These are phyloP conservation scores for Azemiops feae DNA, from an alignment of 2,113 vertebrate species.

Conservation along the genomic window DNA sequence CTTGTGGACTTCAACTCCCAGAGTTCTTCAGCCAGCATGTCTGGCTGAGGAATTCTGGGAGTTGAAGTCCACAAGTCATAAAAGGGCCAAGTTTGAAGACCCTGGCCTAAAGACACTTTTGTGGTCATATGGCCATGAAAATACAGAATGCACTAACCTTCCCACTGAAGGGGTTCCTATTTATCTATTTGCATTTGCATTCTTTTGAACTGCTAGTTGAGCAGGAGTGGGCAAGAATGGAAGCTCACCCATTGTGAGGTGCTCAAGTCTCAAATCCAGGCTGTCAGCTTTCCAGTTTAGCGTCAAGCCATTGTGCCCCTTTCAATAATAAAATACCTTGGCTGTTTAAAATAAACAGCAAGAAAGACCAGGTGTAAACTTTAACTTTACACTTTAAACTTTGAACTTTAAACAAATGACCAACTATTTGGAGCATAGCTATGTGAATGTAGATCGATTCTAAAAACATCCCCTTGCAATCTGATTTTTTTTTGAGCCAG, in stretches of 20 bases:
- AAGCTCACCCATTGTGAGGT: rapidly evolving
- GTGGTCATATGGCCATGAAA: background rate
- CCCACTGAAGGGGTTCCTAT: background rate
- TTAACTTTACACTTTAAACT: background rate
- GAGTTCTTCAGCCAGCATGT: too few species aligned
- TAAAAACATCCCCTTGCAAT: background rate
- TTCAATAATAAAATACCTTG: background rate
- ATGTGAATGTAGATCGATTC: background rate
- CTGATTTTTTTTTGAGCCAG: background rate
- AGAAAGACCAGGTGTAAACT: background rate
- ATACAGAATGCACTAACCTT: background rate
- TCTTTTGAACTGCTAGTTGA: background rate
- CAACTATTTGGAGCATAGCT: background rate
- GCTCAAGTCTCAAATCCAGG: background rate
- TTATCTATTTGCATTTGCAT: background rate
- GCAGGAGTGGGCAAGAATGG: background rate
- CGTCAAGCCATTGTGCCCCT: background rate
- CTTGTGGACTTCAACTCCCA: too few species aligned
- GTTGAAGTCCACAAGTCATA: too few species aligned
- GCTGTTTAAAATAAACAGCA: background rate
- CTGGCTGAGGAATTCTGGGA: too few species aligned
- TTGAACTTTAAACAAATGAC: background rate
- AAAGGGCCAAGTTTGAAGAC: too few species aligned
- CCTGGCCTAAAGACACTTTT: background rate
- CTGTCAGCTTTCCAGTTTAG: background rate